Conservation (phyloP, 2,888 invertebrate genomes). For the Heteromyza rotundicornis region DNA sequence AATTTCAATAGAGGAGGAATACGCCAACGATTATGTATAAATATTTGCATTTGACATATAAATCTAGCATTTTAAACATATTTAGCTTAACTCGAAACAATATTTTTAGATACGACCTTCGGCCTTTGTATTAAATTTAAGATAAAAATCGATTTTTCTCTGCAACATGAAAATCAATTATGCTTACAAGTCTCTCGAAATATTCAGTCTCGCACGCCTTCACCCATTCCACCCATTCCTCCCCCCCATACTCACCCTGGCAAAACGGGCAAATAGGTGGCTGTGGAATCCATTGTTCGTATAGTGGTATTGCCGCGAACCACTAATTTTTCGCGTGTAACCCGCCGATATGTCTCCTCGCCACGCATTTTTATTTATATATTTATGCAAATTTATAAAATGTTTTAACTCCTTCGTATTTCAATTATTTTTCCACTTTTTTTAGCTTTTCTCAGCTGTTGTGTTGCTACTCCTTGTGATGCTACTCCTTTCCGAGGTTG, state of each 20-base stretch:
- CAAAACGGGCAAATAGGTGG: constrained; percentile 60
- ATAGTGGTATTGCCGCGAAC: constrained; percentile 62
- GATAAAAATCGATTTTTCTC: not conserved
- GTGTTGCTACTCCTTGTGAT: constrained; percentile 41
- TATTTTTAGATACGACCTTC: too few relatives aligned
- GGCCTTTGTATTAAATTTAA: not conserved
- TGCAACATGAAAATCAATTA: not conserved
- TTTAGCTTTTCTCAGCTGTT: constrained; percentile 26
- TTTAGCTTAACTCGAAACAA: too few relatives aligned
- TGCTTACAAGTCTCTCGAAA: too few relatives aligned
- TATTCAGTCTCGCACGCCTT: too few relatives aligned
- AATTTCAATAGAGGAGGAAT: too few relatives aligned
- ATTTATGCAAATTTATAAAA: constrained; percentile 18
- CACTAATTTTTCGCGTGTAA: constrained; percentile 62
- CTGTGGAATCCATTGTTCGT: constrained; percentile 61
- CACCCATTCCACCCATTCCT: too few relatives aligned
- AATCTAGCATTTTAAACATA: too few relatives aligned
- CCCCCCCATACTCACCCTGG: constrained; percentile 46
- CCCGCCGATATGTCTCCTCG: constrained; percentile 60
- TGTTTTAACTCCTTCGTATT: constrained; percentile 9
- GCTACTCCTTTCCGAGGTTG: not conserved
- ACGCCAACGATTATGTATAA: too few relatives aligned
- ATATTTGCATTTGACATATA: too few relatives aligned
- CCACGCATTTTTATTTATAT: constrained; percentile 53
- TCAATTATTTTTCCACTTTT: constrained; percentile 1